Evolutionary conservation across 1,140 invertebrate genomes (phyloP), one percentile per base, ranked within the genome.

Genomic region (Trichomalopsis sarcophagae): DNA sequence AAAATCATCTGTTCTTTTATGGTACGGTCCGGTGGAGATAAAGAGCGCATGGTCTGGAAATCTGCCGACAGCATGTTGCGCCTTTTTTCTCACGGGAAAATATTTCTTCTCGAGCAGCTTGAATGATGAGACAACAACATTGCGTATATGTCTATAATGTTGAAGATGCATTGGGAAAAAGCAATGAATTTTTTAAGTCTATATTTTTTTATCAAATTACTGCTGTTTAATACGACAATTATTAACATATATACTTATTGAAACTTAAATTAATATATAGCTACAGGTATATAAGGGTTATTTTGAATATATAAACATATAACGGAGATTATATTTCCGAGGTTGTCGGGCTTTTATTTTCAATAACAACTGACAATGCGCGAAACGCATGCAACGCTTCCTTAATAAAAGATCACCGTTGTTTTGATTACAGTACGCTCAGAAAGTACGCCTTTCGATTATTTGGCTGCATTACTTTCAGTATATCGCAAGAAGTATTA

Each of bases 1-100:
- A 87, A 74, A 85, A 78, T 71, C 83, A 85, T 79, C 47, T 84
- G 86, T 84, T 84, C 76, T 81, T 87, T 87, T 78, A 85, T 78
- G 71, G 23, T 50, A 55, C 47, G 40, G 50, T 7, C 21, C 62
- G 50, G 55, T 75, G 21, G 62, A 76, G 55, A 75, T 75, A 75
- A 81, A 79, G 40, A 77, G 36, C 27, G 13, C 27, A 36, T 68
- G 21, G n/a, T 10, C 78, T 62, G 78, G 81, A 81, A 85, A 85
- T 85, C 84, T 85, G 84, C 73, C 33, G 40, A 76, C 84, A 85
- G 84, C 62, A 85, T 85, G 84, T 85, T 84, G 50, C 55, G 27
- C 21, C 50, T 66, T 84, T 81, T 84, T 80, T 76, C 68, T 55
- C n/a, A 47, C 13, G 71, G 66, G 47, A 84, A 84, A 84, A 78